phyloP scores from a whole-genome alignment of 2,888 invertebrate species.

The Netelia virgata region DNA sequence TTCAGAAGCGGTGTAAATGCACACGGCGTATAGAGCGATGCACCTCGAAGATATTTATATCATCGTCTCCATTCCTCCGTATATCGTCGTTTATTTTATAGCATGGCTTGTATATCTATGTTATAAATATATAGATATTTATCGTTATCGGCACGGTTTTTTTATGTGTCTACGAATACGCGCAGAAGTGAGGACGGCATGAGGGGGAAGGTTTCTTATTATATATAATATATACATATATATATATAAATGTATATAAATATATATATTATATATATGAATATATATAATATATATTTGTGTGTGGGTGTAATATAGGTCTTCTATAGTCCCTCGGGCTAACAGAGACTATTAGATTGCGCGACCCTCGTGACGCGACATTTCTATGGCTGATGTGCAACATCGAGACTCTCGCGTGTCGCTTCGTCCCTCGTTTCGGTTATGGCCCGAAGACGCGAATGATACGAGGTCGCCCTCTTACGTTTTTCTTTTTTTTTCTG shows the following conservation, averaged over 20 bases:
- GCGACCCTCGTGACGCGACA: conserved; percentile 21
- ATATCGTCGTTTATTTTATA: not conserved
- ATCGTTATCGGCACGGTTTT: conserved; percentile 28
- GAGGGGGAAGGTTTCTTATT: not conserved
- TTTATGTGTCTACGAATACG: conserved; percentile 3
- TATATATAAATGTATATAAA: not conserved
- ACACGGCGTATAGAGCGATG: not conserved
- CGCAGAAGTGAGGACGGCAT: not conserved
- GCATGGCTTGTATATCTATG: not conserved
- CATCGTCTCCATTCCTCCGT: not conserved
- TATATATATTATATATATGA: not conserved
- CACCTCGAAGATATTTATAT: not conserved
- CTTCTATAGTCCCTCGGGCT: conserved; percentile 29
- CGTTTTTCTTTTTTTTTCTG: not conserved
- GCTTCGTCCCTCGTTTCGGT: conserved; percentile 20
- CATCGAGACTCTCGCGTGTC: conserved; percentile 10
- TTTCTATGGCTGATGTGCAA: conserved; percentile 31
- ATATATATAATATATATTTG: not conserved
- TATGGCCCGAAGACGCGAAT: conserved; percentile 24
- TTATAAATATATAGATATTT: not conserved
- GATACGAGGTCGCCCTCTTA: not conserved
- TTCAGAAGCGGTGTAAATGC: not conserved
- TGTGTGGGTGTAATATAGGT: not conserved
- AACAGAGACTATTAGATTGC: conserved; percentile 50
- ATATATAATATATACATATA: not conserved